Conservation (phyloP, 2,888 invertebrate species). For the Rotaria sp. region DNA sequence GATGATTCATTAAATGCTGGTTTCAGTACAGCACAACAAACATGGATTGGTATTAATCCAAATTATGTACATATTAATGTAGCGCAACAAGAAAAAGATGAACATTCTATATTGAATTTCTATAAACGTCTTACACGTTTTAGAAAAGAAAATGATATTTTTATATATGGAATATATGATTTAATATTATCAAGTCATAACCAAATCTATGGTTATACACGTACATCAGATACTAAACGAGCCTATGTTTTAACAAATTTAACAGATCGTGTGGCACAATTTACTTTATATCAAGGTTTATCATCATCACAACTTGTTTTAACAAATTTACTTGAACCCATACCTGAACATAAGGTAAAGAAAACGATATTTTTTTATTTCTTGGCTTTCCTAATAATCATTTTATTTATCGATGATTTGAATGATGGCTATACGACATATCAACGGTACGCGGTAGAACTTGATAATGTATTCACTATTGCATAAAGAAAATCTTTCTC, state of each 20-base stretch:
- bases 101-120: background rate
- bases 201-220: conserved; percentile 21
- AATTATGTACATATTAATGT: conserved; percentile 8
- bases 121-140: background rate
- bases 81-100: conserved; percentile 14
- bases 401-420: too few relatives aligned
- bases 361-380: too few relatives aligned
- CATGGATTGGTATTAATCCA: conserved; percentile 31
- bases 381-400: too few relatives aligned
- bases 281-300: conserved; percentile 10
- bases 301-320: background rate
- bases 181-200: conserved; percentile 10
- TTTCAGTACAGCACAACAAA: conserved; percentile 32
- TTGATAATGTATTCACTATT: too few relatives aligned
- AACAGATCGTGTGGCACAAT: background rate
- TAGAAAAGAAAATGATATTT: background rate
- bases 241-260: conserved; percentile 17
- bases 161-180: conserved; percentile 11
- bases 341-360: background rate
- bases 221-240: conserved; percentile 5
- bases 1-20: conserved; percentile 41
- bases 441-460: too few relatives aligned
- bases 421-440: too few relatives aligned
- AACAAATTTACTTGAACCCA: background rate
- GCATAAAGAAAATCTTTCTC: too few relatives aligned